Conservation (phyloP, 2,113 vertebrate genomes). For the Catharus bicknelli region DNA sequence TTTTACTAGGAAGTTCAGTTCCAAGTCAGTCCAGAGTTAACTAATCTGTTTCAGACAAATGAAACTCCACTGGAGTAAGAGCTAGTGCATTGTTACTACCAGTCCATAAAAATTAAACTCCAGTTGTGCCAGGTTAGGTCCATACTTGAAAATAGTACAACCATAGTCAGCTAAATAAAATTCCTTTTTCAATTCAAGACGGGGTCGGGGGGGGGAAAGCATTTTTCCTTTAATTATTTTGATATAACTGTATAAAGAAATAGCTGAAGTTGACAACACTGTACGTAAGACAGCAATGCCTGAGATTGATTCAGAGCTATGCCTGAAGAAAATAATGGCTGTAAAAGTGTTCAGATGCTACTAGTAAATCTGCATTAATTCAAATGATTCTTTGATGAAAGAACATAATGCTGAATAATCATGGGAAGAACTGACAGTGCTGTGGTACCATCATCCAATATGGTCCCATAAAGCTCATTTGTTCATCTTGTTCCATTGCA, state of each 20-base stretch:
- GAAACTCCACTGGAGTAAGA: not conserved
- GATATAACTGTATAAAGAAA: not conserved
- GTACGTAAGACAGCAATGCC: not conserved
- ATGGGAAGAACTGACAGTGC: not conserved
- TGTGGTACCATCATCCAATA: not conserved
- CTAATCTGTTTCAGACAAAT: not conserved
- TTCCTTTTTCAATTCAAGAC: not conserved
- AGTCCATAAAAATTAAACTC: not conserved
- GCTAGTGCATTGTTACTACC: not conserved
- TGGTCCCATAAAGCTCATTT: not conserved
- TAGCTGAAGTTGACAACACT: not conserved
- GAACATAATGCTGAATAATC: not conserved
- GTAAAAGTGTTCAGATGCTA: not conserved
- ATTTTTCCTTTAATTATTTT: not conserved
- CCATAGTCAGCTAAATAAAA: not conserved
- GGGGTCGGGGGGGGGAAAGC: not conserved
- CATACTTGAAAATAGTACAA: not conserved
- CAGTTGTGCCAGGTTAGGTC: not conserved
- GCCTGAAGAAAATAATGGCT: not conserved
- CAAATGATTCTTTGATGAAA: constrained; percentile 11
- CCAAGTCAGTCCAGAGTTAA: not conserved
- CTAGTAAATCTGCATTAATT: not conserved
- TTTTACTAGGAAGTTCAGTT: not conserved
- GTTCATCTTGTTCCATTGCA: not conserved
- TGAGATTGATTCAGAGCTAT: not conserved